Evolutionary conservation across 2,888 invertebrate species (phyloP), one percentile per base, ranked within the genome.

Genomic region (Dioctria linearis): DNA sequence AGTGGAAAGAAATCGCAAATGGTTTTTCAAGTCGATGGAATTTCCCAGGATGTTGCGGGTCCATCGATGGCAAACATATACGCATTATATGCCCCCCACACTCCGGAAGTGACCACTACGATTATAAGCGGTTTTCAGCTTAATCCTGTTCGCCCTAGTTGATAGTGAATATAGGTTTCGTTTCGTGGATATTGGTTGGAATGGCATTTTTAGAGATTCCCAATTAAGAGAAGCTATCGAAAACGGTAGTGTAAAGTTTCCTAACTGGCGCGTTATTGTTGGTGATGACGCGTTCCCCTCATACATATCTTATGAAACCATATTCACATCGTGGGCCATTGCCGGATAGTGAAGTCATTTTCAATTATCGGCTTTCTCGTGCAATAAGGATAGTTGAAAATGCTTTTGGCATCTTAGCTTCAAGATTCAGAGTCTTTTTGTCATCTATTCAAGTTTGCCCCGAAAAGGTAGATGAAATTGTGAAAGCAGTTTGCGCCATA

Each of bases 31-130:
- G 46, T 46, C 46, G 46, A 46, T 46, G 46, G 46, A 5, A 46
- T 46, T 46, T 46, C 46, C 46, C 46, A 46, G 46, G 46, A 46
- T 46, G 46, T 46, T n/a, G n/a, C n/a, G 46, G 46, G 8, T 46
- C 46, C 4, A 46, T 46, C 46, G 46, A 46, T 46, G 46, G 9
- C 11, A 54, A 54, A 11, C 54, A 54, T 54, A 54, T 54, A 4
- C 5, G n/a, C 9, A 54, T 11, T 11, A 54, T 9, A 54, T 54
- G 5, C n/a, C 54, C n/a, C 9, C 54, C 54, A 54, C 54, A 54
- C n/a, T 54, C 54, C 54, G 54, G 54, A 54, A 54, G 54, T 54
- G 54, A 54, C 11, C 54, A 54, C n/a, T 54, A 54, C n/a, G 11
- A 11, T 54, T 54, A 54, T 54, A 54, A 54, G 11, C 9, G 54